Evolutionary conservation across 1,140 invertebrate genomes (phyloP), one percentile per base, ranked within the genome.

Genomic region (Ostrea denselamellosa): DNA sequence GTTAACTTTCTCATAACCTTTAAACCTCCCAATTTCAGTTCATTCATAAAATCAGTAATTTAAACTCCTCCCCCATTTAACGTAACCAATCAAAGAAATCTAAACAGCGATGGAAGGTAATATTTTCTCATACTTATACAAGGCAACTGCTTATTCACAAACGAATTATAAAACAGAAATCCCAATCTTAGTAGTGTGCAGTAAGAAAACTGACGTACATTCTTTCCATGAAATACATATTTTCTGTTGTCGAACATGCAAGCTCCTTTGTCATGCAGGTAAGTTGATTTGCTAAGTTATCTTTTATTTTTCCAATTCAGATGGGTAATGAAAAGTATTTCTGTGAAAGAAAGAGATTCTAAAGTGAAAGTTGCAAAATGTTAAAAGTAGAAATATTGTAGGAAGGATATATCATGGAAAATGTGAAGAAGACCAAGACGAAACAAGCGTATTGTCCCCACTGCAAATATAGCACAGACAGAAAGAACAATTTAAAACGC

Each of bases 401-500:
- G 56, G 52, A 34, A 56, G 34, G 34, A 34, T 81, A 81, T 34
- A 52, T 28, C 14, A 77, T 56, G 44, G 56, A 56, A 34, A 82
- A 81, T 58, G 53, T 81, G 34, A 81, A 34, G 54, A 12, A 86
- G 34, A 56, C 71, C 2, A 34, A 34, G 28, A 14, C 22, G 12
- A 87, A 68, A 44, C 68, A 65, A 22, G 28, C 92, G 85, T 86
- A 85, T 0, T 94, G 93, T 86, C 90, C 91, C 0, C 92, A 94
- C 71, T 95, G 95, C 88, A 85, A 90, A 8, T 95, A 95, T 88
- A 81, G 90, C 0, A 95, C 95, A 1, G 94, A 95, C 88, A 89
- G 95, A 10, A 93, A 94, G 88, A 95, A 95, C 91, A 95, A 95
- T 90, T 90, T 95, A n/a, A 95, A 95, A 90, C 91, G 95, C 7